Evolutionary conservation across 2,113 vertebrate genomes (phyloP), one percentile per base, ranked within the genome.

Genomic region (Collichthys lucidus): DNA sequence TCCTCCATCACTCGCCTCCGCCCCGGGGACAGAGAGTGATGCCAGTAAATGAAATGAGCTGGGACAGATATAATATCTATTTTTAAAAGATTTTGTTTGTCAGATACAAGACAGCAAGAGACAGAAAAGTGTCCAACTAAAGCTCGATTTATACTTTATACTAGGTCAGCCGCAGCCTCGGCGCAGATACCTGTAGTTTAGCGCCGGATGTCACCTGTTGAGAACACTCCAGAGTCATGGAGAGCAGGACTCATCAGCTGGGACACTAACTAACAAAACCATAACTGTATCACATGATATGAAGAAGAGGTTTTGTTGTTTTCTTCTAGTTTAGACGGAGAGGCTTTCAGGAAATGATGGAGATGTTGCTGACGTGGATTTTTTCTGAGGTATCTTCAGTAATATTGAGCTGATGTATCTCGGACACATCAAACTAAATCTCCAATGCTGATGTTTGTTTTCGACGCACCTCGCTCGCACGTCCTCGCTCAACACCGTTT

Each of bases 1-100:
- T 64, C 50, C 40, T 62, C 20, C 56, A 56, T 64, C 80, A 66
- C 83, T 49, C 11, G 4, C 46, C 42, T 26, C 20, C 14, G 11
- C 19, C 65, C 5, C 56, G 61, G 52, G 73, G 70, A 81, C 26
- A 1, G 2, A 19, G 11, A 56, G 22, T 35, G 24, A 61, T 71
- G 47, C 60, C 67, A 72, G 53, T 57, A 11, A 35, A 35, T 35
- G 35, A 11, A 35, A 35, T 35, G 35, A 83, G 15, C 17, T 31
- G 22, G 24, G 15, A 22, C 1, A 1, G 31, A 73, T 26, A 31
- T 44, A 50, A 12, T n/a, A 60, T 31, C 26, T 40, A 20, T 24
- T 35, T 47, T 19, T 14, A 0, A 60, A 44, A 14, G 7, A 5
- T 46, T 50, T 57, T n/a, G 4, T 52, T 26, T 52, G 31, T 19